Evolutionary conservation across 2,113 vertebrate species (phyloP).

Genomic region (Daboia siamensis): DNA sequence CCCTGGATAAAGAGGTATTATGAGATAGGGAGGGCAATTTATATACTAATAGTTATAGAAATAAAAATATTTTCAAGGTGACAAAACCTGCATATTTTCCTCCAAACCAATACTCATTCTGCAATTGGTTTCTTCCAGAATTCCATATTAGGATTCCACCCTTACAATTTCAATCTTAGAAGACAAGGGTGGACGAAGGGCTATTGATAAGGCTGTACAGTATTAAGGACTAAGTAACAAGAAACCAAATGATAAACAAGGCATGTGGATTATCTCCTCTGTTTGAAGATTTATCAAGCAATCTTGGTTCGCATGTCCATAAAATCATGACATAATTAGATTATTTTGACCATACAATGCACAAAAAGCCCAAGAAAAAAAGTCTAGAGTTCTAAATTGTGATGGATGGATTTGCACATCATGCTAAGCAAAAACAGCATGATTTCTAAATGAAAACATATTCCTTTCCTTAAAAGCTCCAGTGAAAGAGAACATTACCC

Average conservation of each 20-base stretch:
- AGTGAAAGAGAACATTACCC: not conserved
- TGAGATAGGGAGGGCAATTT: not conserved
- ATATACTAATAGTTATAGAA: not conserved
- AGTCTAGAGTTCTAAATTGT: not conserved
- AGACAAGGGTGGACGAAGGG: not conserved
- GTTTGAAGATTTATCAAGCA: not conserved
- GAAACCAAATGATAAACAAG: not conserved
- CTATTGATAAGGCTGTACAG: not conserved
- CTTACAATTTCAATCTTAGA: not conserved
- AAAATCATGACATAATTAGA: not conserved
- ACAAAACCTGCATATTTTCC: not conserved
- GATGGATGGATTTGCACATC: not conserved
- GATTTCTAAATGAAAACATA: not conserved
- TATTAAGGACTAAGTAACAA: not conserved
- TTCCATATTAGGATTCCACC: not conserved
- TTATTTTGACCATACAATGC: not conserved
- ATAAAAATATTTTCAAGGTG: not conserved
- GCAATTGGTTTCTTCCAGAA: not conserved
- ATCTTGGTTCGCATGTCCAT: not conserved
- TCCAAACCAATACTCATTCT: not conserved
- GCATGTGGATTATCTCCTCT: not conserved
- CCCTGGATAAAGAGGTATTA: not conserved
- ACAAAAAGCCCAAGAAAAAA: not conserved
- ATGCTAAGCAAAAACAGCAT: not conserved
- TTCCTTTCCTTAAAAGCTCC: not conserved